Evolutionary conservation across 2,888 invertebrate species (phyloP).

Genomic region (Pecten maximus): DNA sequence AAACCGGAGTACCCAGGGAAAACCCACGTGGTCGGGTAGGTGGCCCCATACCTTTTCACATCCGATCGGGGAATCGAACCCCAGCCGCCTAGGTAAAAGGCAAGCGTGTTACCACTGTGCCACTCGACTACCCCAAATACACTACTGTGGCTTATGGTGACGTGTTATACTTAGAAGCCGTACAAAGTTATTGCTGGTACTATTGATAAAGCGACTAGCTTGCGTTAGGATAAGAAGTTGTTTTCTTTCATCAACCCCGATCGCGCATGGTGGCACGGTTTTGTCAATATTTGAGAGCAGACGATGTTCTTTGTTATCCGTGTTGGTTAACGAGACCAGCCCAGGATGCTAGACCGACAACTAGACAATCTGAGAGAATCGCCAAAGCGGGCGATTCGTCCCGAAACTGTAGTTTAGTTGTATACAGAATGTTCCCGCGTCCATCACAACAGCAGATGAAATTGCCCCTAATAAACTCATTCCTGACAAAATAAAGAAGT

Average conservation of each 20-base stretch:
- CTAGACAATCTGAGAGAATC: neutral
- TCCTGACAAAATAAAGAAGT: neutral
- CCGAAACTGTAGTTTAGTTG: constrained; percentile 2
- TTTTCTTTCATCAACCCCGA: neutral
- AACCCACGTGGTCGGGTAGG: too few relatives aligned
- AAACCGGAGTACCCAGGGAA: too few relatives aligned
- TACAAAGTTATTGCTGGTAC: neutral
- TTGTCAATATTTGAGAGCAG: neutral
- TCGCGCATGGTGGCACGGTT: neutral
- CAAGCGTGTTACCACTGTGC: too few relatives aligned
- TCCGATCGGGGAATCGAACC: too few relatives aligned
- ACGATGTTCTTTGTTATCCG: neutral
- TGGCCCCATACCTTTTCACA: too few relatives aligned
- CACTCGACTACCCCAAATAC: too few relatives aligned
- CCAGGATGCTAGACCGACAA: neutral
- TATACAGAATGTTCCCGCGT: neutral
- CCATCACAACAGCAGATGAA: neutral
- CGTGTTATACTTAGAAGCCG: neutral
- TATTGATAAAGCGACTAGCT: neutral
- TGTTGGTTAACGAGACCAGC: neutral
- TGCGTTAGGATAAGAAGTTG: neutral
- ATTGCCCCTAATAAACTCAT: neutral
- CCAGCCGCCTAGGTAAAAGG: too few relatives aligned
- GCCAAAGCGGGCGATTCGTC: neutral
- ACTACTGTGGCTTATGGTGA: too few relatives aligned